These are phyloP conservation scores for Tyto alba DNA, from an alignment of 2,113 vertebrate species.

Conservation along the genomic window DNA sequence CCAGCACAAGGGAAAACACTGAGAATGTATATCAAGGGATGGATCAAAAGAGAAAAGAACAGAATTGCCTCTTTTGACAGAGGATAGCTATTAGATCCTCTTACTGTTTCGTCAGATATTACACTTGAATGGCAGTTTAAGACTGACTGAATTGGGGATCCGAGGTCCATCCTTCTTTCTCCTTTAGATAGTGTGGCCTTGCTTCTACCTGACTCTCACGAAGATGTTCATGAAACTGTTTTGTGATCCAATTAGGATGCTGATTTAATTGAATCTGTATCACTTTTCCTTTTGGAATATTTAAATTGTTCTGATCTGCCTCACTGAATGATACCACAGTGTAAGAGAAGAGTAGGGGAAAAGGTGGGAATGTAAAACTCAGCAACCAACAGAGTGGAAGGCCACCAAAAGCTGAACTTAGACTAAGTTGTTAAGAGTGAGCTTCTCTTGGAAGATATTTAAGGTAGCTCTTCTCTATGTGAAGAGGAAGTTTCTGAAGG, in stretches of 20 bases:
- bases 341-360: fast-evolving
- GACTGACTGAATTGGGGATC: background rate
- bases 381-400: background rate
- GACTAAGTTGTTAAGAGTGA: background rate
- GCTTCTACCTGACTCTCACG: background rate
- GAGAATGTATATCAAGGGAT: background rate
- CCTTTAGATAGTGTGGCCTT: fast-evolving
- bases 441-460: background rate
- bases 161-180: background rate
- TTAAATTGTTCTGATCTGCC: background rate
- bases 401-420: background rate
- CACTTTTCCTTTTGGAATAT: background rate
- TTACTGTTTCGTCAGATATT: background rate
- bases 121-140: background rate
- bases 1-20: background rate
- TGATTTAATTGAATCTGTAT: background rate
- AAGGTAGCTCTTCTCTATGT: background rate
- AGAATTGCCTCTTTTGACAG: background rate
- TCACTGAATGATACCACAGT: background rate
- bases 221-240: background rate
- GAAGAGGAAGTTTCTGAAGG: background rate
- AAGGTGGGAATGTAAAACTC: background rate
- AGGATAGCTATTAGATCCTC: background rate
- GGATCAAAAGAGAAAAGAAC: background rate
- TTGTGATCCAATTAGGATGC: background rate